Conservation (phyloP, 2,888 invertebrate species). For the Leuctra nigra region DNA sequence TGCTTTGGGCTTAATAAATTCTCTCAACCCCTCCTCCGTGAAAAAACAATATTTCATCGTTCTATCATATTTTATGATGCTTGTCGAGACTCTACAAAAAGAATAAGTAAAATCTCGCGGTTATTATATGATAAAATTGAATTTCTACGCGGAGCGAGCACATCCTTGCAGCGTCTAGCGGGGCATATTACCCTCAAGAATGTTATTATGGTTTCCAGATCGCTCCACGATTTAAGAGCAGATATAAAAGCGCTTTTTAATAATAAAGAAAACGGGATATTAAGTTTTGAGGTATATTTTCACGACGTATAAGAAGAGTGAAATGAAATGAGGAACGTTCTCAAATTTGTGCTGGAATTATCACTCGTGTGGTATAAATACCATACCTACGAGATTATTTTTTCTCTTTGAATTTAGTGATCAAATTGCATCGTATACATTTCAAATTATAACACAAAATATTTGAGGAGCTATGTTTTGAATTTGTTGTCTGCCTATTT, state of each 20-base stretch:
- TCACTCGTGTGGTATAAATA: too few species aligned
- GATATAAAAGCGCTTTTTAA: background rate
- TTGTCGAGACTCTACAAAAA: conserved; percentile 1
- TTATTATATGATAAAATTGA: conserved; percentile 14
- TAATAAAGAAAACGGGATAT: background rate
- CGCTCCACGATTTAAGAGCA: too few species aligned
- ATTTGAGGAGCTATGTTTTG: too few species aligned
- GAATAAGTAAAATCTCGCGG: conserved; percentile 10
- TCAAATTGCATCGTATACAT: too few species aligned
- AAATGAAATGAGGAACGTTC: too few species aligned
- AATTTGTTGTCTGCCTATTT: too few species aligned
- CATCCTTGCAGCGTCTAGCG: background rate
- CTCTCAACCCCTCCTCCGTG: conserved; percentile 4
- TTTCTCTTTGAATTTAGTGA: too few species aligned
- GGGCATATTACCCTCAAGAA: background rate
- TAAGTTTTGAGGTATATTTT: background rate
- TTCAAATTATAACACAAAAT: too few species aligned
- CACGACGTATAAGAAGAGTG: too few species aligned
- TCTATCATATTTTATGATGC: conserved; percentile 7
- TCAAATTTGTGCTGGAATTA: too few species aligned
- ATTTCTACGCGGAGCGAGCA: background rate
- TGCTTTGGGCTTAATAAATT: conserved; percentile 14
- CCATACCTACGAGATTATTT: too few species aligned
- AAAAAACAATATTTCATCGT: conserved; percentile 17
- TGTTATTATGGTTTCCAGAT: conserved; percentile 9